These are phyloP conservation scores for Chrysemys picta DNA, from an alignment of 2,113 vertebrate species.

Conservation along the genomic window DNA sequence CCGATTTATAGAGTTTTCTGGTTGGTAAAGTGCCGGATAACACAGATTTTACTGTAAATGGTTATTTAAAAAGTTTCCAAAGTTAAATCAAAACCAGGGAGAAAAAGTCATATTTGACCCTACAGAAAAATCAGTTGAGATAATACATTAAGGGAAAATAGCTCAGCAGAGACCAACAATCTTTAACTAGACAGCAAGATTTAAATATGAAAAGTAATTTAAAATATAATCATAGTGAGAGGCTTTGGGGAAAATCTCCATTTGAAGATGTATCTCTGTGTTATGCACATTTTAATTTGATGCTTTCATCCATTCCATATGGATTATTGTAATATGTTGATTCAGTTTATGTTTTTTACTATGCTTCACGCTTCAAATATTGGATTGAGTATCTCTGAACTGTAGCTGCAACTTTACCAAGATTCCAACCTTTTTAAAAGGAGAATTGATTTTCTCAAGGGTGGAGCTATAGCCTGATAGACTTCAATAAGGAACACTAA, in stretches of 20 bases:
- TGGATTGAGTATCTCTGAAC: conserved; percentile 39
- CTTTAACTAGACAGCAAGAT: conserved; percentile 42
- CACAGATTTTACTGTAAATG: neutral
- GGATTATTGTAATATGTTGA: conserved; percentile 8
- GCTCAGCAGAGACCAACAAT: neutral
- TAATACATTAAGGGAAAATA: conserved; percentile 38
- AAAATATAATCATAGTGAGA: conserved; percentile 19
- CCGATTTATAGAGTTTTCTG: no score
- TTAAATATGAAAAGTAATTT: conserved; percentile 60
- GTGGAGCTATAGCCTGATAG: neutral
- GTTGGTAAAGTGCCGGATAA: no score
- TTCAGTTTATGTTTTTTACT: neutral
- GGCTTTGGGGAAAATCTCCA: conserved; percentile 15
- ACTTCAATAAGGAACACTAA: conserved; percentile 28
- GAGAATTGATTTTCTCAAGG: conserved; percentile 1
- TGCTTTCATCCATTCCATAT: conserved; percentile 26
- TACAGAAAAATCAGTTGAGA: conserved; percentile 16
- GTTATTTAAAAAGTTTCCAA: neutral
- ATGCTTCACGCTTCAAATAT: conserved; percentile 3
- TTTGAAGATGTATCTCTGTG: conserved; percentile 41
- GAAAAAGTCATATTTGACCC: neutral
- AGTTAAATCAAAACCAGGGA: conserved; percentile 1
- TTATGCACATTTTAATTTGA: conserved; percentile 25
- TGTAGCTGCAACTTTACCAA: neutral
- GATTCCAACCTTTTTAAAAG: conserved; percentile 36